Base-by-base conservation (phyloP, 2,113 vertebrate species). In the Hemichromis elongatus region DNA sequence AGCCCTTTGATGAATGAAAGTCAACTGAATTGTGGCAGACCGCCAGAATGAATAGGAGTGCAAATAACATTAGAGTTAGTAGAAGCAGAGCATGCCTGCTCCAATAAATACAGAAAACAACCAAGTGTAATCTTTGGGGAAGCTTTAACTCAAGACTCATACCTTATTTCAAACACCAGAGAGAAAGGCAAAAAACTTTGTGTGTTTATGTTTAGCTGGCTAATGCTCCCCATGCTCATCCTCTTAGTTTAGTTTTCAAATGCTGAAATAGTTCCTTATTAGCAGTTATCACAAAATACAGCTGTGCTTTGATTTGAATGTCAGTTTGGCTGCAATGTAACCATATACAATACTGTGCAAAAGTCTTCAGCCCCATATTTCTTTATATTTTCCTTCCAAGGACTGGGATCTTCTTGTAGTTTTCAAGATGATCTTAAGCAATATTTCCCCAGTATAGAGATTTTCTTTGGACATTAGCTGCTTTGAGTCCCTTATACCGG, bases 1-100 rank as follows among this genome's bases (percentile, higher is more conserved):
- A 63, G 73, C 52, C 56, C 81, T 88, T 92, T 97, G 96, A 97
- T 96, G 94, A 97, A 97, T 97, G 95, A 97, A 96, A 96, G 95
- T 92, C 92, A 95, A 57, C 94, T 92, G 83, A 57, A 84, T 92
- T 92, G 94, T 96, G 97, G 96, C 96, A 95, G 91, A 80, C 54
- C 53, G 91, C 94, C 94, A 95, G 91, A 77, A 93, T 89, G 85
- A 95, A 95, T 83, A 86, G 88, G 84, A 61, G 82, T 81, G 77
- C 88, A 96, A 95, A 96, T 85, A 91, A 82, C 24, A 88, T 95
- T 94, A 92, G 89, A 90, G 91, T 92, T 88, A 86, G 86, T 79
- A 70, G 90, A 90, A 80, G 86, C 89, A 79, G 75, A 90, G 75
- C 81, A 85, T 81, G 89, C 82, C 90, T 33, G 13, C 70, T 82